These are phyloP conservation scores for Brachyistius frenatus DNA, from an alignment of 2,113 vertebrate species.

Conservation along the genomic window DNA sequence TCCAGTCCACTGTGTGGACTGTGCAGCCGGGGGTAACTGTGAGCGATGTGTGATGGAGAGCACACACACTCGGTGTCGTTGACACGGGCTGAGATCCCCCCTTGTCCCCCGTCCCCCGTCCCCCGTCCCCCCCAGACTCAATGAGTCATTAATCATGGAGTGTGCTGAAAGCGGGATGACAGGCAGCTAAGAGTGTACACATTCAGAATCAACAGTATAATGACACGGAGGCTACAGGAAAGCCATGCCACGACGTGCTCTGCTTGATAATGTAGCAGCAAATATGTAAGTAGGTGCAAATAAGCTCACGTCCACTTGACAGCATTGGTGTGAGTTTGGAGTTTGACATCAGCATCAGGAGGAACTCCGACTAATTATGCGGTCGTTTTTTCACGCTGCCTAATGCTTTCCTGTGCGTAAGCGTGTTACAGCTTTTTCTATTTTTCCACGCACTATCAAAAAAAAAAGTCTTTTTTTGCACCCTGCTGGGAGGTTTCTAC, in stretches of 20 bases:
- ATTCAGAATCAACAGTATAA: slow-evolving; percentile 53
- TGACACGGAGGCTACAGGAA: slow-evolving; percentile 39
- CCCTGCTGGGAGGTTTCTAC: too few species aligned
- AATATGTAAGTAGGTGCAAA: slow-evolving; percentile 27
- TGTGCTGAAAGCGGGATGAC: slow-evolving; percentile 47
- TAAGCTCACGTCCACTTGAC: slow-evolving; percentile 15
- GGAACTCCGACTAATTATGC: slow-evolving; percentile 17
- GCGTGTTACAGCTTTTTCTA: too few species aligned
- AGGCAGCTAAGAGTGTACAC: slow-evolving; percentile 50
- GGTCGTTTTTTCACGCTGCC: neutral
- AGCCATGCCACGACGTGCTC: neutral
- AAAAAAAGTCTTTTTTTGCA: too few species aligned
- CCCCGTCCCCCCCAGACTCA: slow-evolving; percentile 18
- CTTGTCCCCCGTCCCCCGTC: neutral
- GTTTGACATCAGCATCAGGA: slow-evolving; percentile 15
- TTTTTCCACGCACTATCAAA: too few species aligned
- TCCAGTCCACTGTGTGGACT: slow-evolving; percentile 32
- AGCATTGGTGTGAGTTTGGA: slow-evolving; percentile 14
- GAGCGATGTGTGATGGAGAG: slow-evolving; percentile 27
- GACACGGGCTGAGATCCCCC: slow-evolving; percentile 47
- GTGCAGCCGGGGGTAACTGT: slow-evolving; percentile 1
- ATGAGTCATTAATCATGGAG: slow-evolving; percentile 72
- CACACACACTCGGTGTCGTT: slow-evolving; percentile 25
- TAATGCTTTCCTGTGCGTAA: too few species aligned
- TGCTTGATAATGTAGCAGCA: slow-evolving; percentile 23